Conservation (phyloP, 1,140 invertebrate genomes). For the Euglossa dilemma region DNA sequence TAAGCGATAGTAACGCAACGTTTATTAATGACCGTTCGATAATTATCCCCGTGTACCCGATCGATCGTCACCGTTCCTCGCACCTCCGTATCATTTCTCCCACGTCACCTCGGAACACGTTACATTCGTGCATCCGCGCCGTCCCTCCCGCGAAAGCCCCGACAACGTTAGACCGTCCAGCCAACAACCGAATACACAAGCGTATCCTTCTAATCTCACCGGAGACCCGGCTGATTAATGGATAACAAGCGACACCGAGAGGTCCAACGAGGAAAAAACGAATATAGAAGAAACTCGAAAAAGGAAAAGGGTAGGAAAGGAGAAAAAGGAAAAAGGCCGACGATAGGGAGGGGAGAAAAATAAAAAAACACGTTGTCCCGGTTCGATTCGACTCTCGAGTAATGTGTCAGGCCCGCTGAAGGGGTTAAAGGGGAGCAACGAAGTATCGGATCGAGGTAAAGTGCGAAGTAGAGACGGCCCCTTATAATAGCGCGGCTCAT, state of each 20-base stretch:
- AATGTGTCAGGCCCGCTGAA: constrained; percentile 65
- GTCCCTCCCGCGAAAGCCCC: background rate
- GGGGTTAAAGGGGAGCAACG: constrained; percentile 63
- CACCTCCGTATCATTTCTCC: background rate
- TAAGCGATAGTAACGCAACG: constrained; percentile 24
- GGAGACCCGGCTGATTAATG: background rate
- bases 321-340: background rate
- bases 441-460: constrained; percentile 63
- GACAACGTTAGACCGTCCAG: background rate
- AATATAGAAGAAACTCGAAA: background rate
- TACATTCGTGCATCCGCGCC: background rate
- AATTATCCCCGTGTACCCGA: constrained; percentile 27
- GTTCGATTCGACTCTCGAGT: constrained; percentile 35
- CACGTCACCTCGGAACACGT: background rate
- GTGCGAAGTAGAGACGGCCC: constrained; percentile 68
- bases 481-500: constrained; percentile 68
- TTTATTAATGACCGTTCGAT: constrained; percentile 34
- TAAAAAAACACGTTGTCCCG: background rate
- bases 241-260: background rate
- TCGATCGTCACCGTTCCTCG: constrained; percentile 26
- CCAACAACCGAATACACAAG: background rate
- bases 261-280: too few relatives aligned
- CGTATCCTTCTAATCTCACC: background rate
- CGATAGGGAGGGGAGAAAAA: too few relatives aligned
- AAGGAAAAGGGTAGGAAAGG: background rate